Evolutionary conservation across 2,797 vertebrate genomes (phyloP), one percentile per base, ranked within the genome.

Genomic region (Meriones psammophilus): DNA sequence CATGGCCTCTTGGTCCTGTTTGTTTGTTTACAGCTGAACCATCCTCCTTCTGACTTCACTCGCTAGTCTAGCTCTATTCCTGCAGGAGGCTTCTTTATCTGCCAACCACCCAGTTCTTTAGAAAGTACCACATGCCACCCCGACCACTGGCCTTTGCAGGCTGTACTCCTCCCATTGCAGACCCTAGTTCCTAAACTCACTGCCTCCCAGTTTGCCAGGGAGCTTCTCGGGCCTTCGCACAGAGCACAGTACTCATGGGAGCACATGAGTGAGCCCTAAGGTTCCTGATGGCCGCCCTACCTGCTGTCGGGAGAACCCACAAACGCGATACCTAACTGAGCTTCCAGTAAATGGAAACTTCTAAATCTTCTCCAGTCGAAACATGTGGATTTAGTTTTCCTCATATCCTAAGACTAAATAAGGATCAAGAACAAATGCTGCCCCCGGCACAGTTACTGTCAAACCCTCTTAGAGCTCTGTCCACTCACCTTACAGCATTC

Each of bases 341-440:
- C 13, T 10, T 78, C 60, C 13, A 46, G 20, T 69, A 50, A 50
- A 42, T 54, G 7, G 74, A 91, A 95, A 89, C 42, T 54, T 42
- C 50, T 56, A 36, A 54, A 46, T 62, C 30, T 87, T 94, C 74
- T 91, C 26, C 13, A 92, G 58, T 8, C n/a, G 39, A 88, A 86
- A 94, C 28, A 14, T 7, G 14, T n/a, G 36, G 36, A 1, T 78
- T 83, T 84, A 26, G 24, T 33, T 71, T 84, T 87, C 50, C 66
- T n/a, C 30, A 84, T 86, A 89, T 94, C 36, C 64, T 54, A 66
- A 28, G 68, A 83, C 50, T 18, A 64, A 88, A 42, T n/a, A 8
- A 68, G 30, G 3, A 69, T 74, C 28, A 74, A 91, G 24, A 89
- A 84, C 56, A 79, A 91, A 83, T 12, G 8, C 17, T 39, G 8